Percentiles rank a stretch among this genome's conserved stretches.
phyloP scores from a whole-genome alignment of 2,797 vertebrate genomes.

The Anniella stebbinsi region DNA sequence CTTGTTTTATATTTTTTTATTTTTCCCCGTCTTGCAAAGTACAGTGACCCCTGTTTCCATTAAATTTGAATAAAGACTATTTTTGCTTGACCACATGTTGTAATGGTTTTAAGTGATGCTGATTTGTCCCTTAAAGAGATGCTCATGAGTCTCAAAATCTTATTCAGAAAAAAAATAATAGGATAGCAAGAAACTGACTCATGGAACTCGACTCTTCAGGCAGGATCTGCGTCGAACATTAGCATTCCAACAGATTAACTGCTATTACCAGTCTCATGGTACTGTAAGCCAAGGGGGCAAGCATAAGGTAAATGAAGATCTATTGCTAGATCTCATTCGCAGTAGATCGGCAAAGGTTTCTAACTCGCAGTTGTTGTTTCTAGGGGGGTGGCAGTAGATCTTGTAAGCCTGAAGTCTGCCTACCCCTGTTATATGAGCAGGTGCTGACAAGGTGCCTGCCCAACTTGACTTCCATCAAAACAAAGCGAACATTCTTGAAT shows the following conservation, averaged over 20 bases:
- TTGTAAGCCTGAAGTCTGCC: neutral
- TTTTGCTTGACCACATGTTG: constrained; percentile 84
- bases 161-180: neutral
- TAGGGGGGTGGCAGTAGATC: neutral
- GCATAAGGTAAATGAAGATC: neutral
- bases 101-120: constrained; percentile 61
- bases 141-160: neutral
- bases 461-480: neutral
- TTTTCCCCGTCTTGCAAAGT: constrained; percentile 84
- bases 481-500: neutral
- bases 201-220: neutral
- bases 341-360: neutral
- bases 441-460: neutral
- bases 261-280: neutral
- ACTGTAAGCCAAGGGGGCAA: neutral
- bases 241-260: neutral
- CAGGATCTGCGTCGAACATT: neutral
- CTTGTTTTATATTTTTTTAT: constrained; percentile 87
- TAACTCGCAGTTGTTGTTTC: neutral
- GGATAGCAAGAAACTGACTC: neutral
- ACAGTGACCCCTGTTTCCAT: constrained; percentile 84
- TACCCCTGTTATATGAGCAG: neutral
- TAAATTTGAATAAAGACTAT: constrained; percentile 88
- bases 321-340: neutral
- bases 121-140: neutral